Percentiles rank a stretch among this genome's conserved stretches.
These are phyloP conservation scores for Phylloscopus trochilus DNA, from an alignment of 2,113 vertebrate genomes.

Conservation along the genomic window DNA sequence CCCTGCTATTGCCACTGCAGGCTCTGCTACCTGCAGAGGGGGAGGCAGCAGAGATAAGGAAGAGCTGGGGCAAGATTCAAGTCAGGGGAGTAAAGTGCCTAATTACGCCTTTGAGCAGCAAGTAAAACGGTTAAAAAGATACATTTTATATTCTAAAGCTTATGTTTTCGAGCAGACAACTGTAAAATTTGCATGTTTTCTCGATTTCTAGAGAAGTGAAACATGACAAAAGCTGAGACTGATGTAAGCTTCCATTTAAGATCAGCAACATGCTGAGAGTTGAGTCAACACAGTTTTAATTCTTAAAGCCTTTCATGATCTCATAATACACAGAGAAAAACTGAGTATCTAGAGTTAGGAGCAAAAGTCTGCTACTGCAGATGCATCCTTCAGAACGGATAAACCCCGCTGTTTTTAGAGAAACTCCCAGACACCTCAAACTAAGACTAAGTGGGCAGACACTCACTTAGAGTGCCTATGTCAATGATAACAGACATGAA, in stretches of 20 bases:
- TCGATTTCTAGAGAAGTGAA: neutral
- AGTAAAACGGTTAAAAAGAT: neutral
- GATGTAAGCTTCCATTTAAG: neutral
- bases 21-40: neutral
- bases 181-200: neutral
- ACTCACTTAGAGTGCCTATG: neutral
- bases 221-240: neutral
- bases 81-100: neutral
- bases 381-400: neutral
- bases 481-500: neutral
- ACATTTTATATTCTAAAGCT: neutral
- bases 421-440: neutral
- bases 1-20: accelerated
- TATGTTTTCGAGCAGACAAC: neutral
- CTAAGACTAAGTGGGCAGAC: neutral
- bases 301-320: neutral
- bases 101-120: neutral
- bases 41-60: neutral
- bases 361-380: neutral
- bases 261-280: neutral
- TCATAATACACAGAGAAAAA: neutral
- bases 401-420: neutral
- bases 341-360: neutral
- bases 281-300: neutral
- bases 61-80: neutral